Evolutionary conservation across 1,140 invertebrate genomes (phyloP), one percentile per base, ranked within the genome.

Genomic region (Metaphire vulgaris): DNA sequence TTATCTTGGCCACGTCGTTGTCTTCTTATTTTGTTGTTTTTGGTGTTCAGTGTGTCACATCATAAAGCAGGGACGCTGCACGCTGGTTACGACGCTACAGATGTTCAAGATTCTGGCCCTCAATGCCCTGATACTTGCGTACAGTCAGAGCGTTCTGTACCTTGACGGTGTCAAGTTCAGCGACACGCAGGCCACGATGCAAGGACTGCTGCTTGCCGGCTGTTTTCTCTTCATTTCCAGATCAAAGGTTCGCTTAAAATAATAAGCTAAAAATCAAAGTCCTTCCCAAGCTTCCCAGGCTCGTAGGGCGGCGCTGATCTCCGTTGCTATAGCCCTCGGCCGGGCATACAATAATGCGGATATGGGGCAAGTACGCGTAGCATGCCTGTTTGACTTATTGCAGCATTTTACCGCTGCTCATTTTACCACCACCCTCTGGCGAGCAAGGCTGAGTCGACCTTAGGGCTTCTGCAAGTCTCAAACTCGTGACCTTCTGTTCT

Each of bases 21-120:
- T n/a, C n/a, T n/a, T n/a, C n/a, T n/a, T n/a, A n/a, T 56, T 56
- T 21, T 56, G 41, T 56, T 56, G 41, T 56, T 6, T 56, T 56
- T 77, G 80, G 77, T 79, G 74, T 78, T 88, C 87, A 98, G 96
- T 99, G 83, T 98, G 96, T 83, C 95, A 99, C 86, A 94, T 99
- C 30, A 98, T 99, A 79, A 99, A 99, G 83, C 97, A 99, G 89
- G 98, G 98, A 2, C 90, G 98, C 41, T 99, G 98, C 86, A 99
- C 98, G 0, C 87, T 99, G 64, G 97, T 99, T 0, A 99, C 97
- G 0, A 99, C 98, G 0, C 87, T 99, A 65, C 98, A 99, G 87
- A 99, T 99, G 98, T 99, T 99, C 86, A 99, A 99, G 89, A 99
- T 99, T 80, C 87, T 99, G 56, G 98, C 98, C 0, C 86, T 99